Conservation (phyloP, 2,888 invertebrate genomes). For the Acheta domesticus region DNA sequence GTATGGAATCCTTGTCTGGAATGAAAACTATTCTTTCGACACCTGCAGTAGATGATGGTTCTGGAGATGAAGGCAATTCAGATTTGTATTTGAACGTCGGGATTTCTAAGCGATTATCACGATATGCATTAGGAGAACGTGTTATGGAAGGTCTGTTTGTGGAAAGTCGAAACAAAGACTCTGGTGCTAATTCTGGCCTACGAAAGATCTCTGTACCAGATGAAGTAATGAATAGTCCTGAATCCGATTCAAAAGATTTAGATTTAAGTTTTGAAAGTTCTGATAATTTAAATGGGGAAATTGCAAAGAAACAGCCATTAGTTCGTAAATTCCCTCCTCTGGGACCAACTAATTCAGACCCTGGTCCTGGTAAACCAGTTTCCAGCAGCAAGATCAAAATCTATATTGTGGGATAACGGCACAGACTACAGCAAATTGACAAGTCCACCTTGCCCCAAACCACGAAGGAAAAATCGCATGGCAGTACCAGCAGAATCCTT, state of each 20-base stretch:
- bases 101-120: conserved; percentile 36
- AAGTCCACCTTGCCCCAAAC: conserved; percentile 26
- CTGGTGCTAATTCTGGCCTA: conserved; percentile 23
- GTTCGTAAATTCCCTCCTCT: neutral
- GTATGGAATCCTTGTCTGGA: neutral
- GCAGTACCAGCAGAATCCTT: neutral
- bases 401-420: no score
- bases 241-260: conserved; percentile 19
- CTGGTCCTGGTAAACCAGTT: conserved; percentile 12
- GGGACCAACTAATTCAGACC: neutral
- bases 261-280: neutral
- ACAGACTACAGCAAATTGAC: neutral
- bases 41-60: conserved; percentile 30
- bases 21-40: neutral
- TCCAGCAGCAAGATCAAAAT: neutral
- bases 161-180: conserved; percentile 40
- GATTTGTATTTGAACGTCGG: conserved; percentile 34
- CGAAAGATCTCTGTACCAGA: conserved; percentile 30
- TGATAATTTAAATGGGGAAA: neutral
- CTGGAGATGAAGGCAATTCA: conserved; percentile 31
- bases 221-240: conserved; percentile 20
- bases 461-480: conserved; percentile 24
- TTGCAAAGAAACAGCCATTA: neutral
- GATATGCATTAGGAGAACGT: conserved; percentile 38
- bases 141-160: conserved; percentile 41